Base-by-base conservation (phyloP, 2,888 invertebrate genomes). In the Agapostemon virescens region DNA sequence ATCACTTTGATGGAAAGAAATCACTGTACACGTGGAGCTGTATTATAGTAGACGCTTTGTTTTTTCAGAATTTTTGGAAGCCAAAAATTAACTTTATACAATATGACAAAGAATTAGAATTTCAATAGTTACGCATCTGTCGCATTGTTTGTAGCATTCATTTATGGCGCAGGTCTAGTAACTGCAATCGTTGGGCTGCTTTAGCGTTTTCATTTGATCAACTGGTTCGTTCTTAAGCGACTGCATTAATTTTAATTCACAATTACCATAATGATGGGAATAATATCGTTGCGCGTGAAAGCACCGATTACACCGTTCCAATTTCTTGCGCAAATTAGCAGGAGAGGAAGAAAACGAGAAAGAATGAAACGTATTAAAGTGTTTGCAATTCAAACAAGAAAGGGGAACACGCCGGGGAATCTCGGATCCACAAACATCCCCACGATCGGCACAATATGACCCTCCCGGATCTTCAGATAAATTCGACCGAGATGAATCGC, bases 361-460 rank as follows among this genome's bases (percentile, higher is more conserved):
- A 58, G 30, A 30, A 20, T 2, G 30, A 20, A 30, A 30, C 30
- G 30, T 26, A 58, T 30, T 30, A 30, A 17, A 58, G 30, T 58
- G 58, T 58, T 58, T 30, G 58, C 58, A 30, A 58, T 58, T 58
- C 58, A 30, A 58, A 30, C 58, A 7, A 30, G 30, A 17, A 58
- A 30, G 58, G 9, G 58, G 58, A 58, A 58, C 58, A 30, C 20
- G 58, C 58, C 17, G 26, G 20, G 23, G 45, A 38, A 52, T n/a
- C 30, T 15, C 17, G 52, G 67, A 63, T 79, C 49, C 67, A 63
- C 77, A 77, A 82, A 81, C 49, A 74, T 77, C 68, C 67, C 38
- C 36, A 20, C 40, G 82, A 77, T 74, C 80, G 69, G 68, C 38
- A 69, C 66, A 81, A 74, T 83, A 75, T 81, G 78, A 83, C 81